These are phyloP conservation scores for Smutsia temminckii DNA, from an alignment of 2,797 vertebrate species.

Conservation along the genomic window DNA sequence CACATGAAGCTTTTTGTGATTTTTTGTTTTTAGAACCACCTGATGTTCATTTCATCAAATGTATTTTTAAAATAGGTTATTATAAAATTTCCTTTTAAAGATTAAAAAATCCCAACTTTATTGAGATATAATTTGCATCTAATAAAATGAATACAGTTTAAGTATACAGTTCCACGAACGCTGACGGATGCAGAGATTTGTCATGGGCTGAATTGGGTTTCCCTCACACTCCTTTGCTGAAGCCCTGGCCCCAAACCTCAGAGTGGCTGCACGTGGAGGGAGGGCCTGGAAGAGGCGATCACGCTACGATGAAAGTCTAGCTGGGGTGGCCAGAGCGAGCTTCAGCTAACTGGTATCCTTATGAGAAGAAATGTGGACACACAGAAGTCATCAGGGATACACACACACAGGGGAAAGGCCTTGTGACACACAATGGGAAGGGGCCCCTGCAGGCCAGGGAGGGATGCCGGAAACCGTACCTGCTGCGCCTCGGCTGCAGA, in stretches of 20 bases:
- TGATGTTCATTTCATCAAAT: background rate
- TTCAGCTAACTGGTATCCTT: background rate
- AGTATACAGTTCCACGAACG: background rate
- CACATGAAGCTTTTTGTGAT: background rate
- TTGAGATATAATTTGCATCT: background rate
- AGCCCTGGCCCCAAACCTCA: background rate
- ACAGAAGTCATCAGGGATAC: background rate
- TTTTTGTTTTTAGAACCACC: background rate
- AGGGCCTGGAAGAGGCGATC: background rate
- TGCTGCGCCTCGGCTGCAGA: too few relatives aligned
- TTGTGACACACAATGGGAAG: background rate
- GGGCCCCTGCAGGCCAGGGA: background rate
- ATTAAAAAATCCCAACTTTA: conserved; percentile 17
- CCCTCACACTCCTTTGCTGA: background rate
- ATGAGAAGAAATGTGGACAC: background rate
- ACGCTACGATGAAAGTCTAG: background rate
- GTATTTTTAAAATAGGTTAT: background rate
- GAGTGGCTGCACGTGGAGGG: background rate
- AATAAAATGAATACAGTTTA: background rate
- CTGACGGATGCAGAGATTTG: background rate
- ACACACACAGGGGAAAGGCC: background rate
- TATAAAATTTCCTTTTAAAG: conserved; percentile 25
- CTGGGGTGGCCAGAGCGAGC: background rate
- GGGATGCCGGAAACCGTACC: background rate
- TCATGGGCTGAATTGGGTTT: background rate